Conservation (phyloP, 1,140 invertebrate species). For the Hylaeus volcanicus region DNA sequence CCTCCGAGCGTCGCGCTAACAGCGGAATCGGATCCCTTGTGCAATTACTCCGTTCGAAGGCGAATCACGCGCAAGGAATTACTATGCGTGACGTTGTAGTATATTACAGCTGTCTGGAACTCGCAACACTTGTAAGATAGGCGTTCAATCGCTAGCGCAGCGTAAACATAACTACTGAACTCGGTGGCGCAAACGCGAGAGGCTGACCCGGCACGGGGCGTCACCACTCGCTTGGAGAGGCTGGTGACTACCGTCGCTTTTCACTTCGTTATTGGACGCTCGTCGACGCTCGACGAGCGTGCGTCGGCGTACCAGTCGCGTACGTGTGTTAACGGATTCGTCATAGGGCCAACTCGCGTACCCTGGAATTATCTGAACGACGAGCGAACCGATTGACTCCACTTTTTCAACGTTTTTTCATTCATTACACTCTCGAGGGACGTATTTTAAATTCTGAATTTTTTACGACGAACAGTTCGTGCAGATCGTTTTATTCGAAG, state of each 20-base stretch:
- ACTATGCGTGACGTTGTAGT: not conserved
- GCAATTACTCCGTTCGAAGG: not conserved
- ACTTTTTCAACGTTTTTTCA: too few species aligned
- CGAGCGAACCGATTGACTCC: not conserved
- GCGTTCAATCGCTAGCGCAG: conserved; percentile 45
- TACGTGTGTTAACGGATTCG: conserved; percentile 30
- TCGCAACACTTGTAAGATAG: conserved; percentile 21
- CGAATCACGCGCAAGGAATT: too few species aligned
- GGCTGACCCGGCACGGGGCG: conserved; percentile 66
- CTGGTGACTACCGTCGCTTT: conserved; percentile 63
- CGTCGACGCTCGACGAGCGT: conserved; percentile 36
- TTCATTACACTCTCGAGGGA: too few species aligned
- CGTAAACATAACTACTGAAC: conserved; percentile 65
- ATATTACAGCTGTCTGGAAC: not conserved
- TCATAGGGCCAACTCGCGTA: not conserved
- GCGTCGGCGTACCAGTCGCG: conserved; percentile 31
- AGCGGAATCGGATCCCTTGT: not conserved
- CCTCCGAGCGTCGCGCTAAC: not conserved
- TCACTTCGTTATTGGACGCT: conserved; percentile 64
- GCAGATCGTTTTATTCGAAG: too few species aligned
- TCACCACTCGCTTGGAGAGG: conserved; percentile 65
- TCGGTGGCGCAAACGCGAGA: conserved; percentile 46
- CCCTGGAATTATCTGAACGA: conserved; percentile 15
- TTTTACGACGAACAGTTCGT: too few species aligned
- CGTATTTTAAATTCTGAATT: too few species aligned